These are phyloP conservation scores for Saccostrea cuccullata DNA, from an alignment of 1,140 invertebrate species.

Conservation along the genomic window DNA sequence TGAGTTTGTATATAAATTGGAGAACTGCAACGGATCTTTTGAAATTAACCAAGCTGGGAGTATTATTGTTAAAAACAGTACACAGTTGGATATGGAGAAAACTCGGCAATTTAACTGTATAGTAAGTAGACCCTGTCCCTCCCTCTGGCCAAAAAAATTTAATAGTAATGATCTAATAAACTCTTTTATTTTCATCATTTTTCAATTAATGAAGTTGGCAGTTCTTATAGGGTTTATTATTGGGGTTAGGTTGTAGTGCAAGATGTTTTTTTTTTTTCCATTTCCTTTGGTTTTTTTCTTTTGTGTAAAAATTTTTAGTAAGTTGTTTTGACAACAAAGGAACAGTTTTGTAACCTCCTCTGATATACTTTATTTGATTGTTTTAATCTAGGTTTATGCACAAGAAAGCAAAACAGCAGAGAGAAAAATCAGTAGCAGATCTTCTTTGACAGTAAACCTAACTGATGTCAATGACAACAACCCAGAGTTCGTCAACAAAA, in stretches of 20 bases:
- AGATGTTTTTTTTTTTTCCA: too few relatives aligned
- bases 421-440: neutral
- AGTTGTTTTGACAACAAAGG: too few relatives aligned
- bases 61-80: neutral
- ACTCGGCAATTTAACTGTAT: neutral
- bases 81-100: neutral
- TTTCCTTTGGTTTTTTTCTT: too few relatives aligned
- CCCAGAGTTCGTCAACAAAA: neutral
- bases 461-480: slow-evolving; percentile 20
- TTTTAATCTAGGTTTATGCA: neutral
- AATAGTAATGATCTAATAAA: too few relatives aligned
- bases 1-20: neutral
- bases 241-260: too few relatives aligned
- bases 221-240: too few relatives aligned
- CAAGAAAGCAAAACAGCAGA: neutral
- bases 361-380: too few relatives aligned
- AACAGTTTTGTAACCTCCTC: too few relatives aligned
- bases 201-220: too few relatives aligned
- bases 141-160: too few relatives aligned
- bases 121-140: neutral
- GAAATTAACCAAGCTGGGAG: neutral
- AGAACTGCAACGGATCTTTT: neutral
- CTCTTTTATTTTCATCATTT: too few relatives aligned
- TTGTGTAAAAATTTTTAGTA: too few relatives aligned
- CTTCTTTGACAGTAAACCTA: neutral